A percentile compares a stretch with the other conserved stretches of the same genome.
Evolutionary conservation across 1,140 invertebrate genomes (phyloP).

Genomic region (Conopomorpha cramerella): DNA sequence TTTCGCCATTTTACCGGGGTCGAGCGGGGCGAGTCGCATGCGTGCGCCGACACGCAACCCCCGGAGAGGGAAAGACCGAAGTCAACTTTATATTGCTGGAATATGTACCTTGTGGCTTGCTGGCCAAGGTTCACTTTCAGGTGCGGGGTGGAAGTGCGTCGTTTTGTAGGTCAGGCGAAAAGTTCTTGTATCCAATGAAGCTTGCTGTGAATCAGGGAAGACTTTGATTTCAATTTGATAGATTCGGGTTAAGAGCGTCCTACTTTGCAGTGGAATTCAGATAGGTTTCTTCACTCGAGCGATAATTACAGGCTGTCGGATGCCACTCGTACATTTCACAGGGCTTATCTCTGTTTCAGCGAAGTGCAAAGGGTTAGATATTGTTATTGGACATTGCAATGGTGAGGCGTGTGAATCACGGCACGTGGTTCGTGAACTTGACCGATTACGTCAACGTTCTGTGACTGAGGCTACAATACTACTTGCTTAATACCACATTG

Average conservation of each 20-base stretch:
- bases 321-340: no score
- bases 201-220: slow-evolving; percentile 33
- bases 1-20: slow-evolving; percentile 54
- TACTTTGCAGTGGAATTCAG: not conserved
- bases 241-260: slow-evolving; percentile 13
- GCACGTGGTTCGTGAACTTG: slow-evolving; percentile 16
- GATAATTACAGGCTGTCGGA: no score
- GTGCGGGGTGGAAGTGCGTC: slow-evolving; percentile 19
- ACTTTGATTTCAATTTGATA: slow-evolving; percentile 38
- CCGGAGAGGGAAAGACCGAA: slow-evolving; percentile 13
- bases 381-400: not conserved
- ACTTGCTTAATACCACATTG: no score
- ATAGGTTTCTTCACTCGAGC: not conserved
- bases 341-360: no score
- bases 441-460: no score
- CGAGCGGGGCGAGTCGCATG: slow-evolving; percentile 53
- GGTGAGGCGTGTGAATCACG: not conserved
- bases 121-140: slow-evolving; percentile 25
- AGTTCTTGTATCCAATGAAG: slow-evolving; percentile 33
- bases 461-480: no score
- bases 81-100: slow-evolving; percentile 12
- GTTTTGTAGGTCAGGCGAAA: slow-evolving; percentile 48
- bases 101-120: slow-evolving; percentile 14
- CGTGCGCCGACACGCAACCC: slow-evolving; percentile 46
- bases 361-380: not conserved